Base-by-base conservation (phyloP, 2,888 invertebrate species). In the Philaethria dido region DNA sequence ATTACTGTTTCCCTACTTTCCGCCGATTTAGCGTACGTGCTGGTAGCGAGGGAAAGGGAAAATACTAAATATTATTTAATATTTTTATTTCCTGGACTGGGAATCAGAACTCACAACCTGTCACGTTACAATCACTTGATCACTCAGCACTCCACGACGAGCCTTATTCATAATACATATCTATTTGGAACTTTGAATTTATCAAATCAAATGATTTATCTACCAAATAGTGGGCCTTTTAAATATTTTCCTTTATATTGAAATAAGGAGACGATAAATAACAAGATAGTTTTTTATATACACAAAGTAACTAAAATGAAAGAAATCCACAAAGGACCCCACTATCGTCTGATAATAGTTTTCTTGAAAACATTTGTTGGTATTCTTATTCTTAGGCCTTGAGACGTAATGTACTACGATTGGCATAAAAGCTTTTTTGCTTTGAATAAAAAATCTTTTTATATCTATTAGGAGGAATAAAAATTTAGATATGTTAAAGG, bases 301-400 rank as follows among this genome's bases (percentile, higher is more conserved):
- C 14, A 57, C 22, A 57, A 57, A 57, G 57, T 22, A 42, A 39
- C 20, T 42, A 25, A 22, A 22, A 22, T 42, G 42, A 22, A 22
- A 25, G 42, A 42, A 57, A 42, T 16, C 25, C 22, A 57, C 57
- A 57, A 57, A 57, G 42, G 42, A 11, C 42, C 22, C 57, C 8
- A 57, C 22, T 39, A 57, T 22, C 4, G 39, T 4, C n/a, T 11
- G n/a, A 42, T 57, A 57, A 57, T 57, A 39, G 39, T 39, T 50
- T 50, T 57, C 22, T 39, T 57, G 3, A 14, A 36, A 18, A 36
- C 22, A 57, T 57, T 39, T 57, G 55, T 57, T 57, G 22, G 22
- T 57, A 39, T 13, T 33, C 22, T 50, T 57, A 39, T 47, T 20
- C 11, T 47, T 42, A 42, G 25, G 57, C 57, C 42, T 57, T 42